Evolutionary conservation across 2,797 vertebrate species (phyloP).

Genomic region (Epinephelus malabaricus): DNA sequence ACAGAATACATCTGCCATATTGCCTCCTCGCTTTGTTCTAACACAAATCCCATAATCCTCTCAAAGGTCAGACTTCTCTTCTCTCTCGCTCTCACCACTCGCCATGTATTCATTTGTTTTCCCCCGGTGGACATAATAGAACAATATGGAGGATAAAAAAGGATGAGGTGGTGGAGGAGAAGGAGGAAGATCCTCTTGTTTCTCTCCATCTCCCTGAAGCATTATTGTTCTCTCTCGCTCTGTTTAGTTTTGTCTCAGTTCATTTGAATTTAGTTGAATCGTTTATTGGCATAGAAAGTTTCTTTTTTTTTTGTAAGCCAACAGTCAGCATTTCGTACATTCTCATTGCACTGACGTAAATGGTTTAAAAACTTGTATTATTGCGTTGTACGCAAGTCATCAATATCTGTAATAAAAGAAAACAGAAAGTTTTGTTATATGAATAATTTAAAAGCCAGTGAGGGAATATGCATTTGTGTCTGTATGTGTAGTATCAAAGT

Average conservation of each 20-base stretch:
- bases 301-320: conserved; percentile 8
- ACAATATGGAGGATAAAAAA: conserved; percentile 62
- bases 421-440: neutral
- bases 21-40: conserved; percentile 73
- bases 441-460: conserved; percentile 25
- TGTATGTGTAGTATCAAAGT: neutral
- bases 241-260: conserved; percentile 47
- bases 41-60: conserved; percentile 81
- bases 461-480: conserved; percentile 3
- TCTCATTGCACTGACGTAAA: neutral
- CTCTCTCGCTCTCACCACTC: conserved; percentile 50
- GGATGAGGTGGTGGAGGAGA: conserved; percentile 49
- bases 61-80: conserved; percentile 73
- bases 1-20: conserved; percentile 70
- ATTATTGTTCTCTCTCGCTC: conserved; percentile 4
- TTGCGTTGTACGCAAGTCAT: conserved; percentile 4
- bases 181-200: conserved; percentile 55
- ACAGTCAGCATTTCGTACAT: conserved; percentile 33
- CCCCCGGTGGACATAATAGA: conserved; percentile 56
- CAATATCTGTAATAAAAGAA: conserved; percentile 29
- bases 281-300: conserved; percentile 44
- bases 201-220: conserved; percentile 49
- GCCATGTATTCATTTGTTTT: conserved; percentile 54
- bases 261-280: conserved; percentile 52
- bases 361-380: conserved; percentile 3